Percentiles rank a stretch among this genome's conserved stretches.
Conservation (phyloP, 2,113 vertebrate genomes). For the Thamnaconus septentrionalis region DNA sequence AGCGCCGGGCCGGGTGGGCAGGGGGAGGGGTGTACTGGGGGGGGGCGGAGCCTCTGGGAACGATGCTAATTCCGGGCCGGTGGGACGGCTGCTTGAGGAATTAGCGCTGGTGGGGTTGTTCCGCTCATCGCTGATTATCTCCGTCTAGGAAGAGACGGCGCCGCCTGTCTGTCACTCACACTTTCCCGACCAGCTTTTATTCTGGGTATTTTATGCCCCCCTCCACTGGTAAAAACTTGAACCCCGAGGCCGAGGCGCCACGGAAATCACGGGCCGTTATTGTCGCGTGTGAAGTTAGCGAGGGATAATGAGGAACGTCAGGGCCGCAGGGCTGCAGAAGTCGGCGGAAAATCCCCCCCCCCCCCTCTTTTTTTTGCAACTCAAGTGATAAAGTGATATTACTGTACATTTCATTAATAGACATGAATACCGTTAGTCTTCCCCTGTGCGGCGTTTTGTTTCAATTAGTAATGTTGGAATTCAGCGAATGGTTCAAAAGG, state of each 20-base stretch:
- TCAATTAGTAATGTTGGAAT: no score
- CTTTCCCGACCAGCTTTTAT: conserved; percentile 7
- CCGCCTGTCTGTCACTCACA: conserved; percentile 28
- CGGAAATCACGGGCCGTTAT: no score
- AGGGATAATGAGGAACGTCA: not conserved
- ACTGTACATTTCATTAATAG: no score
- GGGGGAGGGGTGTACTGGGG: not conserved
- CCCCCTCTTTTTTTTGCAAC: no score
- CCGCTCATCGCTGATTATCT: conserved; percentile 48
- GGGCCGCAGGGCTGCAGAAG: no score
- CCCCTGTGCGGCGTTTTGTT: no score
- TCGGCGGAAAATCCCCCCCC: no score
- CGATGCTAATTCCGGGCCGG: conserved; percentile 59
- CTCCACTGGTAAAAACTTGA: conserved; percentile 1
- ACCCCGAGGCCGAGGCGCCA: not conserved
- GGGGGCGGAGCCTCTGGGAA: conserved; percentile 18
- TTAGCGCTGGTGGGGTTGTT: conserved; percentile 6
- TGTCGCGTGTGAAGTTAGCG: no score
- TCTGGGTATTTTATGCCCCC: not conserved
- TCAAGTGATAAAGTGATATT: no score
- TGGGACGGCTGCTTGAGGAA: conserved; percentile 42
- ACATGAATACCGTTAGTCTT: no score
- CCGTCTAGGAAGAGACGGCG: conserved; percentile 14
- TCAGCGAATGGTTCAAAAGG: no score
- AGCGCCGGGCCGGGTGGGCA: not conserved